A percentile compares a stretch with the other conserved stretches of the same genome.
phyloP scores from a whole-genome alignment of 2,888 invertebrate species.

The Diarsia mendica region DNA sequence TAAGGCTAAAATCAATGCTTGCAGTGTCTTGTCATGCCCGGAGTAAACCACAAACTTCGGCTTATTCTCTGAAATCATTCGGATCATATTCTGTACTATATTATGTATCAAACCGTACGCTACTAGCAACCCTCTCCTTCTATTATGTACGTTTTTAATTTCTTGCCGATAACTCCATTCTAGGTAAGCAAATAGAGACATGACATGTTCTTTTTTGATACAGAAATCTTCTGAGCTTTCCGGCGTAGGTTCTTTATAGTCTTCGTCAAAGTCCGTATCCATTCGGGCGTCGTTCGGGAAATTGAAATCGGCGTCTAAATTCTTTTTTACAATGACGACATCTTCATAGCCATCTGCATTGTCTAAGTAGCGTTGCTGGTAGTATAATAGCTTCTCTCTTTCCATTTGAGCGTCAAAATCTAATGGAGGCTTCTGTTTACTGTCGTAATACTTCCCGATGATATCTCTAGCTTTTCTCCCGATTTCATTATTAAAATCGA shows the following conservation, averaged over 20 bases:
- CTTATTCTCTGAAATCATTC: constrained; percentile 94
- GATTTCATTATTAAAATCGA: constrained; percentile 86
- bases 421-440: constrained; percentile 78
- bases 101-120: constrained; percentile 96
- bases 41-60: constrained; percentile 95
- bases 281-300: constrained; percentile 86
- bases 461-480: constrained; percentile 86
- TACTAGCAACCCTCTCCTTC: constrained; percentile 92
- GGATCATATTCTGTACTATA: constrained; percentile 94
- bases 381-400: constrained; percentile 86
- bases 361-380: constrained; percentile 86
- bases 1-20: constrained; percentile 95
- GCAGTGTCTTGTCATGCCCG: constrained; percentile 97
- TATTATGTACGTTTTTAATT: constrained; percentile 91
- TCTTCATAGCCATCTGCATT: constrained; percentile 87
- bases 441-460: constrained; percentile 83
- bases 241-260: constrained; percentile 84
- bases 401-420: constrained; percentile 90
- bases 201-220: constrained; percentile 93
- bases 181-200: constrained; percentile 94
- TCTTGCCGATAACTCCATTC: constrained; percentile 94
- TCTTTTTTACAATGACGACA: constrained; percentile 87
- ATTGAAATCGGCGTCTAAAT: constrained; percentile 88
- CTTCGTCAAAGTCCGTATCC: constrained; percentile 86
- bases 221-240: constrained; percentile 88